Conservation (phyloP, 2,797 vertebrate species). For the Artibeus jamaicensis region DNA sequence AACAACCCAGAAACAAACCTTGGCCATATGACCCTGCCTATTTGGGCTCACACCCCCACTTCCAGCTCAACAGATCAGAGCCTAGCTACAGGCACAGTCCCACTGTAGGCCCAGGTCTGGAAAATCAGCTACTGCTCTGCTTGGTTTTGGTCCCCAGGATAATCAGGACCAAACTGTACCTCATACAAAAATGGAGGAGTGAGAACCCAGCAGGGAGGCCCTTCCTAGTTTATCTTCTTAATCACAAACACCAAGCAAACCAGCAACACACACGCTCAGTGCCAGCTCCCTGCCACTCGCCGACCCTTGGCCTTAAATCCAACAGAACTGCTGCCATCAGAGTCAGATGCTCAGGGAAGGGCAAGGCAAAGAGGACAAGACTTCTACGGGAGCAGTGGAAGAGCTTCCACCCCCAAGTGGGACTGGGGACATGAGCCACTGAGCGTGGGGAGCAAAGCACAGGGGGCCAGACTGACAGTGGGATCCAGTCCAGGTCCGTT, state of each 20-base stretch:
- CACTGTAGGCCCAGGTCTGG: not conserved
- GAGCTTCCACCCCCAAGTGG: conserved; percentile 23
- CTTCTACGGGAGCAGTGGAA: conserved; percentile 47
- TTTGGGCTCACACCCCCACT: not conserved
- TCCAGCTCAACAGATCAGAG: not conserved
- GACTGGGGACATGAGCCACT: not conserved
- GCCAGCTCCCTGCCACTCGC: conserved; percentile 16
- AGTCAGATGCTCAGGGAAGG: conserved; percentile 63
- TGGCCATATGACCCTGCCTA: not conserved
- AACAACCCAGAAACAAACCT: not conserved
- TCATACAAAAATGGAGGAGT: not conserved
- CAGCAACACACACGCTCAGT: conserved; percentile 3
- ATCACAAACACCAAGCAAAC: not conserved
- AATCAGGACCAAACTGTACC: not conserved
- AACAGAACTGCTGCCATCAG: conserved; percentile 52
- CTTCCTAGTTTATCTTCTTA: conserved; percentile 37
- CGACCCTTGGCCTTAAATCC: conserved; percentile 61
- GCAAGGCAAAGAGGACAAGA: conserved; percentile 52
- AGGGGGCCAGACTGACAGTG: conserved; percentile 27
- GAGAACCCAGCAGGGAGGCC: not conserved
- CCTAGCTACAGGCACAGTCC: not conserved
- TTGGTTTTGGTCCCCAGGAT: conserved; percentile 41
- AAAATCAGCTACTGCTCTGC: not conserved
- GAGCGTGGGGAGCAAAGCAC: conserved; percentile 67
- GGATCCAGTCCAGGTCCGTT: conserved; percentile 79